Base-by-base conservation (phyloP, 2,888 invertebrate genomes). In the Pachycephus smyrnensis region DNA sequence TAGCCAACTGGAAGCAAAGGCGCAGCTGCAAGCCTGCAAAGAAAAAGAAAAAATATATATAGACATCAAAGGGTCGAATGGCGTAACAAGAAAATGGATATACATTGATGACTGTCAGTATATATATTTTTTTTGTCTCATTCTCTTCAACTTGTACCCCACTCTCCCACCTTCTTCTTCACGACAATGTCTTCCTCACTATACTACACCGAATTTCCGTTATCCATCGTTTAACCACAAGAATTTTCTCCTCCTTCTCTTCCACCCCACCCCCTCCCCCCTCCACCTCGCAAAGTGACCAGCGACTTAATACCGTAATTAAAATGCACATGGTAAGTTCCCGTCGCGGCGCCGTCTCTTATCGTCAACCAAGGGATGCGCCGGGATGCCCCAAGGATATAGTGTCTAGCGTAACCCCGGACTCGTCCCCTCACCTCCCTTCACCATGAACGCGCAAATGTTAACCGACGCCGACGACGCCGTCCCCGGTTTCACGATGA, bases 271-370 rank as follows among this genome's bases (percentile, higher is more conserved):
- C 69, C 76, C 32, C 12, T 0, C 11, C n/a, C 31, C 37, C 3
- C 15, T 69, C 80, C 80, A 77, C 82, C 83, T 79, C 69, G 78
- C 79, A 80, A 83, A 86, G 85, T 84, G 84, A 84, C 82, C 82
- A 80, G 81, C 80, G 85, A 85, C 85, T 88, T 86, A 88, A 89
- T 88, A 85, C 85, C 85, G 89, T 85, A 89, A 89, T 89, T 88
- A 89, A 89, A 89, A 89, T 89, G 88, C 88, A 88, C 88, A 87
- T 83, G 86, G 87, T 86, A 86, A 87, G 84, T 85, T 85, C 85
- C 84, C 81, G 83, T 82, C 81, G 82, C 82, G 81, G 82, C 82
- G 80, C 78, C 84, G 84, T 82, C 85, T 84, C 31, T 86, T 84
- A 23, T 23, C 55, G 3, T 23, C 23, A 9, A 55, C 55, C 55